Conservation (phyloP, 2,888 invertebrate genomes). For the Pristionchus exspectatus region DNA sequence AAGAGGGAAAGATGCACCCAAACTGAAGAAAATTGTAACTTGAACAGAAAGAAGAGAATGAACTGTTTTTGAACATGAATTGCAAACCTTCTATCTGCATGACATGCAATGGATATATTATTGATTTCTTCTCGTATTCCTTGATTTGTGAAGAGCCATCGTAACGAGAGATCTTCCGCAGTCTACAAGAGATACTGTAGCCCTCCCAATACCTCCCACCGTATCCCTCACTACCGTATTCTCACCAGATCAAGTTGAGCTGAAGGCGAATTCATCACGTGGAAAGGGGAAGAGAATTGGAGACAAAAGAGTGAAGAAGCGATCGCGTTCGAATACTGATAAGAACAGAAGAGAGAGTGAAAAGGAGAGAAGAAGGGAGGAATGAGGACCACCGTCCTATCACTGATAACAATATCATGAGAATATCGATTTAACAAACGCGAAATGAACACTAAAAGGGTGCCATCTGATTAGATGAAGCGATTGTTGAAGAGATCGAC, state of each 20-base stretch:
- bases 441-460: background rate
- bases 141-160: background rate
- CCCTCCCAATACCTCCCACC: background rate
- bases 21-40: background rate
- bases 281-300: background rate
- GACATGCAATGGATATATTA: background rate
- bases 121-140: slow-evolving; percentile 20
- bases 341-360: slow-evolving; percentile 22
- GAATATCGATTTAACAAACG: background rate
- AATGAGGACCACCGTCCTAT: slow-evolving; percentile 8
- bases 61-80: background rate
- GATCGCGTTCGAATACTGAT: background rate
- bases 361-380: slow-evolving; percentile 19
- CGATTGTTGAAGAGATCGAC: background rate
- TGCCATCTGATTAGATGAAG: background rate
- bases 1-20: background rate
- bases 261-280: background rate
- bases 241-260: background rate
- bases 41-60: background rate
- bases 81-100: background rate
- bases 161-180: background rate
- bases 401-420: background rate
- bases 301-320: slow-evolving; percentile 19
- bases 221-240: background rate
- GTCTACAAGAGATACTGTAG: slow-evolving; percentile 3